A percentile compares a stretch with the other conserved stretches of the same genome.
Evolutionary conservation across 2,888 invertebrate species (phyloP).

Genomic region (Ceraclea dissimilis): DNA sequence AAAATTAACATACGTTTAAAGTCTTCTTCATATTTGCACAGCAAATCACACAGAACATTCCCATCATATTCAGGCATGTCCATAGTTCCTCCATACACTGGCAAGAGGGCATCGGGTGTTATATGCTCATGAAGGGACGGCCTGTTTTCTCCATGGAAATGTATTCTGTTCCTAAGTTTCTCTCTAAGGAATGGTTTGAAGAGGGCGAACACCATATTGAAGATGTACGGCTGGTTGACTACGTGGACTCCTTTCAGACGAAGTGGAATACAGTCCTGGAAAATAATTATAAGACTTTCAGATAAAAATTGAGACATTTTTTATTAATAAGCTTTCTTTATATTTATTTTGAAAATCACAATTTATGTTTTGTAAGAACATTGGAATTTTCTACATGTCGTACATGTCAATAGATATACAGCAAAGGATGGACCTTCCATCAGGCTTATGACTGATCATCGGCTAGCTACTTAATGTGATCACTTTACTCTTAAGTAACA

Average conservation of each 20-base stretch:
- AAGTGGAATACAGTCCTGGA: constrained; percentile 72
- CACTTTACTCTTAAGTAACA: no score
- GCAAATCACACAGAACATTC: constrained; percentile 56
- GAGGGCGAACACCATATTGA: constrained; percentile 77
- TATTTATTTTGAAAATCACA: no score
- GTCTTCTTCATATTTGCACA: constrained; percentile 57
- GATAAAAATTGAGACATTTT: no score
- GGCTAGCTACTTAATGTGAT: no score
- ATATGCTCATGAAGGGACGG: constrained; percentile 53
- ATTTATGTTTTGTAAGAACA: no score
- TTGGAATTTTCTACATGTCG: no score
- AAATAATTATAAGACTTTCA: constrained; percentile 12
- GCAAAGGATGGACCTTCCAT: no score
- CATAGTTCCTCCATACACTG: constrained; percentile 59
- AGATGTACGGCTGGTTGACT: constrained; percentile 79
- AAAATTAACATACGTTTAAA: constrained; percentile 52
- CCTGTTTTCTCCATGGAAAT: constrained; percentile 65
- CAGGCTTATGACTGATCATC: no score
- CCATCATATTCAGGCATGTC: constrained; percentile 57
- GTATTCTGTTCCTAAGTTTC: constrained; percentile 69
- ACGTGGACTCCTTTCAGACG: constrained; percentile 81
- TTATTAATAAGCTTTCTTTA: no score
- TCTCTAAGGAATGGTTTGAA: constrained; percentile 84
- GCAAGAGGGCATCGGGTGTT: constrained; percentile 51
- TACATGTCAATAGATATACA: no score